A percentile compares a stretch with the other conserved stretches of the same genome.
These are phyloP conservation scores for Agrypnia vestita DNA, from an alignment of 1,140 invertebrate genomes.

Conservation along the genomic window DNA sequence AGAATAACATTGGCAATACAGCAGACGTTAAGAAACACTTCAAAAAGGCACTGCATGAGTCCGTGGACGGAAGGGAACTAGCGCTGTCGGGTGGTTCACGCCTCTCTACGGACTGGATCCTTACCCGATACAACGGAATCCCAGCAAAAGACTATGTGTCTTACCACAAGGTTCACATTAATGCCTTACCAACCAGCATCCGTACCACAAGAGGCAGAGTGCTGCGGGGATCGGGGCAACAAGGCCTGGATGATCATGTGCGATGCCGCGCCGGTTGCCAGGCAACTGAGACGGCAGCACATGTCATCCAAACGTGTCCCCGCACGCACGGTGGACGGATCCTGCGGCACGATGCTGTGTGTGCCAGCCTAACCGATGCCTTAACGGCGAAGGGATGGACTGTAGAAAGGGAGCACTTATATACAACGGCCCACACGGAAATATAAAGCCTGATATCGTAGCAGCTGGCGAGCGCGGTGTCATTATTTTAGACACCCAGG, in stretches of 20 bases:
- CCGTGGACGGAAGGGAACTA: constrained; percentile 59
- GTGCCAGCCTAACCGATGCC: not conserved
- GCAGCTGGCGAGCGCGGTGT: not conserved
- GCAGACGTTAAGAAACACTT: not conserved
- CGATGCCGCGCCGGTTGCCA: constrained; percentile 63
- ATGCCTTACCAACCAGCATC: not conserved
- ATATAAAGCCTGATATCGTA: not conserved
- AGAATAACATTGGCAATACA: constrained; percentile 16
- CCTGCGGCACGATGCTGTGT: constrained; percentile 58
- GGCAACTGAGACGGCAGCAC: constrained; percentile 63
- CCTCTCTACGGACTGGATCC: constrained; percentile 42
- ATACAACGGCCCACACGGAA: not conserved
- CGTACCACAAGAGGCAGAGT: constrained; percentile 44
- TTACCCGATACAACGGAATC: not conserved
- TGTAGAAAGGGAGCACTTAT: not conserved
- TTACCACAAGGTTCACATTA: not conserved
- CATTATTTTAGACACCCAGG: constrained; percentile 1
- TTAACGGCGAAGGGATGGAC: not conserved
- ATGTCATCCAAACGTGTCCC: constrained; percentile 65
- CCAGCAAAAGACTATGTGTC: not conserved
- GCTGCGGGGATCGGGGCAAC: too few relatives aligned
- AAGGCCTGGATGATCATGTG: constrained; percentile 19
- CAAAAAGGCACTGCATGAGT: not conserved
- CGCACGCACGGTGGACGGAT: constrained; percentile 64
- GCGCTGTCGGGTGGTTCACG: constrained; percentile 52